These are phyloP conservation scores for Ellobius talpinus DNA, from an alignment of 2,113 vertebrate genomes.

Conservation along the genomic window DNA sequence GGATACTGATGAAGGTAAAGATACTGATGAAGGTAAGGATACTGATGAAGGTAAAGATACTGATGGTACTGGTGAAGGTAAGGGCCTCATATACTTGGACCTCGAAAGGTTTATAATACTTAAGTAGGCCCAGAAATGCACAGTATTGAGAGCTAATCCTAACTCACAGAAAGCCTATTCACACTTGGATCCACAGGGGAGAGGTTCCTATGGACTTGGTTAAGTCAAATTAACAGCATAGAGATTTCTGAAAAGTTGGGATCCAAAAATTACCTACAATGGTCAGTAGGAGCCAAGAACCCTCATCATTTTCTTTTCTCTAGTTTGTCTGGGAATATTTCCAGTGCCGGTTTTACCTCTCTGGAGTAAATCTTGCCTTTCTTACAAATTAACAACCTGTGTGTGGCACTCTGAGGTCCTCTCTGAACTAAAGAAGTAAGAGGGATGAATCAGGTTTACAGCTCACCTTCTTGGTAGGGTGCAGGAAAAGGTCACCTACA, in stretches of 20 bases:
- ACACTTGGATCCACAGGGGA: not conserved
- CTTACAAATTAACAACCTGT: slow-evolving; percentile 25
- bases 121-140: not conserved
- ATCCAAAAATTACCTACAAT: not conserved
- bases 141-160: not conserved
- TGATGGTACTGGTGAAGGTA: not conserved
- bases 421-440: slow-evolving; percentile 1
- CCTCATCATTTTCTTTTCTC: not conserved
- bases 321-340: not conserved
- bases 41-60: no score
- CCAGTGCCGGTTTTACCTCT: not conserved
- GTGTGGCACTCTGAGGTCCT: not conserved
- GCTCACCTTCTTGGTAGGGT: not conserved
- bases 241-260: not conserved
- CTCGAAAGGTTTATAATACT: not conserved
- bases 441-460: not conserved
- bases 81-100: not conserved
- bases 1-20: no score
- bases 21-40: no score
- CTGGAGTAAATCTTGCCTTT: slow-evolving; percentile 12
- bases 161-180: slow-evolving; percentile 10
- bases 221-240: not conserved
- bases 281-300: not conserved
- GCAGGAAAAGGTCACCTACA: not conserved
- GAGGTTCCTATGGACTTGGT: not conserved